Percentiles rank a stretch among this genome's conserved stretches.
These are phyloP conservation scores for Rhabdomys dilectus DNA, from an alignment of 2,113 vertebrate genomes.

Conservation along the genomic window DNA sequence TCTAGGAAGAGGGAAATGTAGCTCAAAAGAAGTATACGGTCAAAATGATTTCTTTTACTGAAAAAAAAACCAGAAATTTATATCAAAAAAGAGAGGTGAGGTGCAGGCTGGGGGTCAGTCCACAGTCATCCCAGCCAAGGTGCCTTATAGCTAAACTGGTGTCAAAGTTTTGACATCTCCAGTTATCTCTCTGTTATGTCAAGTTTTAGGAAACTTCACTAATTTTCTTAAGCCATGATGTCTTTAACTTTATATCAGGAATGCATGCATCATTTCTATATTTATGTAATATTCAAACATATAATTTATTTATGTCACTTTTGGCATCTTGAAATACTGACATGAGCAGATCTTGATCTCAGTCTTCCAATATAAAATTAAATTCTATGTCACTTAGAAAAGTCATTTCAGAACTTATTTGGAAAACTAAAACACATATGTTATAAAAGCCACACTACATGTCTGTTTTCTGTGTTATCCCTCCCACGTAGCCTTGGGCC, in stretches of 20 bases:
- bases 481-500: neutral
- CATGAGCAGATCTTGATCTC: neutral
- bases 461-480: neutral
- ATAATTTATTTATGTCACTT: constrained; percentile 36
- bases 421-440: neutral
- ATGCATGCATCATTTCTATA: neutral
- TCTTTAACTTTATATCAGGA: neutral
- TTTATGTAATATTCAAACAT: constrained; percentile 8
- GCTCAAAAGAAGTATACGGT: neutral
- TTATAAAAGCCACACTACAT: neutral
- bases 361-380: constrained; percentile 1
- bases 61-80: neutral
- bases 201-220: neutral
- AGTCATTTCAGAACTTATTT: neutral
- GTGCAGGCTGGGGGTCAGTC: neutral
- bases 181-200: neutral
- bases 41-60: constrained; percentile 29
- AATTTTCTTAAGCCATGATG: constrained; percentile 5
- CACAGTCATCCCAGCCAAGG: neutral
- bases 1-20: neutral
- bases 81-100: neutral
- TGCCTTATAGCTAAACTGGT: neutral
- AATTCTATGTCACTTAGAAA: neutral
- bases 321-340: neutral
- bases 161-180: neutral